Percentiles rank a stretch among this genome's conserved stretches.
phyloP scores from a whole-genome alignment of 2,113 vertebrate genomes.

The Theropithecus gelada region DNA sequence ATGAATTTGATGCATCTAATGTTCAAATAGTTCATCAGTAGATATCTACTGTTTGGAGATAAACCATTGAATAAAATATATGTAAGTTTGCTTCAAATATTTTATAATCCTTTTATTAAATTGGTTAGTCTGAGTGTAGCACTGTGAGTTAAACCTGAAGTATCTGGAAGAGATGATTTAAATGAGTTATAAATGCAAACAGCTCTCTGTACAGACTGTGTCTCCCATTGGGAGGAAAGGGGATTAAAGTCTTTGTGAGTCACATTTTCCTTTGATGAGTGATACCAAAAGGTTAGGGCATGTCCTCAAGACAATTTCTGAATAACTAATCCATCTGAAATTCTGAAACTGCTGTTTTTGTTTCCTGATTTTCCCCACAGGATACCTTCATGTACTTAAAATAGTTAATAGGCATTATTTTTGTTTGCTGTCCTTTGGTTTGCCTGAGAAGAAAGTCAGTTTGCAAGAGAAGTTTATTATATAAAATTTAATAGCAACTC shows the following conservation, averaged over 20 bases:
- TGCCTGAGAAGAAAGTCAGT: not conserved
- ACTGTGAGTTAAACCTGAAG: not conserved
- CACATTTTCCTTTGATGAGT: conserved; percentile 41
- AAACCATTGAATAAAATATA: not conserved
- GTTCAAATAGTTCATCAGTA: not conserved
- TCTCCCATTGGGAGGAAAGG: not conserved
- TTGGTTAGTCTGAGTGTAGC: not conserved
- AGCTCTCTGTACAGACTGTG: not conserved
- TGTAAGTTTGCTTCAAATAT: not conserved
- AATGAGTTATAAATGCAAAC: conserved; percentile 45
- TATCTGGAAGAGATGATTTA: conserved; percentile 20
- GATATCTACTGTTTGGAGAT: not conserved
- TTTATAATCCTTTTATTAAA: conserved; percentile 31
- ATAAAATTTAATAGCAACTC: not conserved
- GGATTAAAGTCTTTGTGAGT: conserved; percentile 15
- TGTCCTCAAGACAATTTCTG: conserved; percentile 15
- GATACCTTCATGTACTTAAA: not conserved
- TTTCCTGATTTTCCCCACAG: not conserved
- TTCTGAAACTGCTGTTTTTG: not conserved
- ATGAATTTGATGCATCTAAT: not conserved
- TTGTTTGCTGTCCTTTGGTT: not conserved
- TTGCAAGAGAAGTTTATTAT: conserved; percentile 6
- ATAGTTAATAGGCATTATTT: not conserved
- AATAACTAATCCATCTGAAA: conserved; percentile 45
- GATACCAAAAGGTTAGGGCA: not conserved